These are phyloP conservation scores for Drosophila takahashii DNA, from an alignment of 1,140 invertebrate species.

Conservation along the genomic window DNA sequence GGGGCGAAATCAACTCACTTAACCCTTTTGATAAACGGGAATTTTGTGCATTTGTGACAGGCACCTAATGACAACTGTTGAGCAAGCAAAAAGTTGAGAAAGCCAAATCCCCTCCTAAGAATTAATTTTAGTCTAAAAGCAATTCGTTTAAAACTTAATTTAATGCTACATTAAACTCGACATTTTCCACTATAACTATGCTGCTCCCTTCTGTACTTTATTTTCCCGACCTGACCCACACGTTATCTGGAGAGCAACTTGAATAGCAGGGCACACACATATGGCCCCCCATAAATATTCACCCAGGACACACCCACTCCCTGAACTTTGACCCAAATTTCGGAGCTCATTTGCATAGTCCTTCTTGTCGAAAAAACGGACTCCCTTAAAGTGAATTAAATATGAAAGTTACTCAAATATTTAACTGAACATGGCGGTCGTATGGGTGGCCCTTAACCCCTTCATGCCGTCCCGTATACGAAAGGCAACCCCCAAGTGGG, in stretches of 20 bases:
- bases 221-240: slow-evolving; percentile 36
- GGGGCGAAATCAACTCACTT: slow-evolving; percentile 6
- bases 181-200: slow-evolving; percentile 3
- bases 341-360: slow-evolving; percentile 67
- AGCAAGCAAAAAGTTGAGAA: slow-evolving; percentile 14
- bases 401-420: slow-evolving; percentile 72
- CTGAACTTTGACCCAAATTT: slow-evolving; percentile 74
- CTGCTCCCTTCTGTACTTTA: slow-evolving; percentile 5
- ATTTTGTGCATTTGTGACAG: slow-evolving; percentile 33
- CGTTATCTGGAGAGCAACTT: slow-evolving; percentile 37
- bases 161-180: slow-evolving; percentile 36
- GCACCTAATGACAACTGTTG: slow-evolving; percentile 17
- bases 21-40: slow-evolving; percentile 64
- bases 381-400: slow-evolving; percentile 75
- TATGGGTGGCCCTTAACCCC: slow-evolving; percentile 12
- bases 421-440: slow-evolving; percentile 40
- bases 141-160: slow-evolving; percentile 32
- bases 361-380: slow-evolving; percentile 6
- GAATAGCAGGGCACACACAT: neutral
- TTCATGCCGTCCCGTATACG: neutral
- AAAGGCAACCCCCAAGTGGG: slow-evolving; percentile 26
- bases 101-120: neutral
- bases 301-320: slow-evolving; percentile 52
- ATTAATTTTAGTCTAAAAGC: neutral
- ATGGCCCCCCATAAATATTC: slow-evolving; percentile 56